Conservation (phyloP, 2,797 vertebrate genomes). For the Etheostoma nigrum region DNA sequence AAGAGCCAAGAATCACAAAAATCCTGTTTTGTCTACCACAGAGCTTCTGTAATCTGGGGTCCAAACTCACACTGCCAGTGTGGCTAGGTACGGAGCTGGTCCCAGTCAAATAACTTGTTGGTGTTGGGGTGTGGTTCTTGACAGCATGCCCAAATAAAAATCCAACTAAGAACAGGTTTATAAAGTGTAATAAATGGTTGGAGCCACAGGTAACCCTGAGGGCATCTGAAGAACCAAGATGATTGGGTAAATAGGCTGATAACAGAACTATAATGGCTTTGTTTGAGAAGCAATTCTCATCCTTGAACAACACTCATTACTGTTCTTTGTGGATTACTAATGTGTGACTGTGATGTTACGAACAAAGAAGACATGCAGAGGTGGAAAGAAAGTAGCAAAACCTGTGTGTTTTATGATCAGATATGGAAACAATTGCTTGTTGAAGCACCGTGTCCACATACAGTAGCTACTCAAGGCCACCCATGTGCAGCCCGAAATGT, state of each 20-base stretch:
- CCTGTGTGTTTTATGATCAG: neutral
- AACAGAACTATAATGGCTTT: neutral
- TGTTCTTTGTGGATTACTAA: neutral
- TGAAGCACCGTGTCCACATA: neutral
- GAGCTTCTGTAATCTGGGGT: neutral
- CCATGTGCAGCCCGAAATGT: slow-evolving; percentile 1
- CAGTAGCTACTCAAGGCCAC: neutral
- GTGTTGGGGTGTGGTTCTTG: slow-evolving; percentile 2
- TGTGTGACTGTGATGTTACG: neutral
- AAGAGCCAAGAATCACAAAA: neutral
- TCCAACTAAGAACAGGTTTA: neutral
- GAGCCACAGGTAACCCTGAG: neutral
- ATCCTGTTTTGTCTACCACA: slow-evolving; percentile 2
- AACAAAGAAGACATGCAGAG: neutral
- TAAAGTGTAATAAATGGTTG: neutral
- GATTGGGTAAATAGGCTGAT: neutral
- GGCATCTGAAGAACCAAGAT: neutral
- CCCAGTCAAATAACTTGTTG: neutral
- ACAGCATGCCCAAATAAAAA: neutral
- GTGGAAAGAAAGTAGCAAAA: neutral
- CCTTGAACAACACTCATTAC: neutral
- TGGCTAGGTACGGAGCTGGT: neutral
- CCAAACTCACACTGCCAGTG: neutral
- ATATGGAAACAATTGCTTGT: neutral
- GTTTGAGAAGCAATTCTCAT: neutral